Conservation (phyloP, 2,888 invertebrate genomes). For the Cotesia congregata region DNA sequence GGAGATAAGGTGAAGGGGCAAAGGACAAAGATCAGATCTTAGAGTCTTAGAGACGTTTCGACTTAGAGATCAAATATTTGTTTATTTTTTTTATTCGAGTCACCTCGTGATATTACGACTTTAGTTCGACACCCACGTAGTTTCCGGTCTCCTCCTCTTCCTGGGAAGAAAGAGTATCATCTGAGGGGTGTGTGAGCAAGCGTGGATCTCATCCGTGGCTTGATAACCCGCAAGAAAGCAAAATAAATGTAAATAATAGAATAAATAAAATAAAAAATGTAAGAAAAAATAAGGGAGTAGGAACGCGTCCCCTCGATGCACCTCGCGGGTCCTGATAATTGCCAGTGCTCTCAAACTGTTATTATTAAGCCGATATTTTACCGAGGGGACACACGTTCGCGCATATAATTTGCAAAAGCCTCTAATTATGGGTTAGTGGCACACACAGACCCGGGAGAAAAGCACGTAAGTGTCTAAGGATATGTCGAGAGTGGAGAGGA, state of each 20-base stretch:
- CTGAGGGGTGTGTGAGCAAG: slow-evolving; percentile 43
- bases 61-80: slow-evolving; percentile 11
- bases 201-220: slow-evolving; percentile 30
- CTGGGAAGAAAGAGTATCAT: slow-evolving; percentile 46
- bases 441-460: slow-evolving; percentile 42
- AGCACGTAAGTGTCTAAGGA: slow-evolving; percentile 53
- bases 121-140: slow-evolving; percentile 58
- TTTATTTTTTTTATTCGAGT: slow-evolving; percentile 48
- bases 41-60: not conserved
- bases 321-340: slow-evolving; percentile 67
- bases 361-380: slow-evolving; percentile 71
- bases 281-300: slow-evolving; percentile 45
- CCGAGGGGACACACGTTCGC: slow-evolving; percentile 70
- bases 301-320: slow-evolving; percentile 41
- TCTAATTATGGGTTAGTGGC: slow-evolving; percentile 69
- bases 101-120: slow-evolving; percentile 45
- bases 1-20: slow-evolving; percentile 16
- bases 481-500: slow-evolving; percentile 45
- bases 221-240: slow-evolving; percentile 49
- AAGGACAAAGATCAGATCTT: slow-evolving; percentile 4
- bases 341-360: slow-evolving; percentile 69
- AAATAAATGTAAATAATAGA: slow-evolving; percentile 43
- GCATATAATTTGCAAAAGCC: slow-evolving; percentile 70
- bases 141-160: slow-evolving; percentile 53
- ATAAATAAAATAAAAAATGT: slow-evolving; percentile 47